Base-by-base conservation (phyloP, 2,797 vertebrate genomes). In the Scleropages formosus region DNA sequence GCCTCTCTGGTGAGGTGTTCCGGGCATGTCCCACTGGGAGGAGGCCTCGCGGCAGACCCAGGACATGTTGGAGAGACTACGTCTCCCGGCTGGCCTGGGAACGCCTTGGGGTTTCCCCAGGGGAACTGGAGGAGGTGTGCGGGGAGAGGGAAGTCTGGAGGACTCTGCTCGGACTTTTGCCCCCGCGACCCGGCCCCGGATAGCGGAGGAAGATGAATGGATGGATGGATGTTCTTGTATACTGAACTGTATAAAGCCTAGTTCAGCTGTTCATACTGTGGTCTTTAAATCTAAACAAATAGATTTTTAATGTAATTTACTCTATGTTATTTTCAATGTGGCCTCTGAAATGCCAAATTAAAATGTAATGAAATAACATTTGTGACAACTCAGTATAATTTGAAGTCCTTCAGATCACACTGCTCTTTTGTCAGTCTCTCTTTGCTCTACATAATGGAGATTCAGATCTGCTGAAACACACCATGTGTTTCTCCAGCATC, bases 351-450 rank as follows among this genome's bases (percentile, higher is more conserved):
- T 73, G 63, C 73, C 44, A 67, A 51, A 73, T 77, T 73, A 77
- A 77, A 77, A 44, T 44, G 8, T 68, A 65, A 60, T 59, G 13
- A 73, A 73, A 72, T 56, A 47, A 56, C 73, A 62, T 66, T 77
- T 77, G 70, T 22, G 66, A 73, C 39, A 39, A 12, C 64, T 73
- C 61, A 22, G 64, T 77, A 66, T 67, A 77, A 73, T 77, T 77
- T 77, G 73, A 77, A 77, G 71, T 61, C 20, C 22, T 61, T 49
- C 61, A 62, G 63, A 68, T 67, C 62, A n/a, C 44, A 12, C 44
- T 47, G 66, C 66, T 67, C 51, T 73, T 60, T 56, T 61, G n/a
- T 65, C 18, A 66, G 72, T 66, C 46, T 8, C 68, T 61, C 39
- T 61, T 59, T 67, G 31, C 72, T 66, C 47, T 68, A 53, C 27